phyloP scores from a whole-genome alignment of 2,113 vertebrate genomes.

The Oryctolagus cuniculus region mOryCun1.1 NC_091432.1:44166501-44167000 shows the following conservation, averaged over 20 bases:
- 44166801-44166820: constrained; percentile 40
- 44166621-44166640: background rate
- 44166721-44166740: background rate
- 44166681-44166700: background rate
- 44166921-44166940: background rate
- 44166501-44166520: constrained; percentile 4
- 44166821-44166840: background rate
- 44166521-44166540: constrained; percentile 9
- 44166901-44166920: background rate
- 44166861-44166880: background rate
- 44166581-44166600: background rate
- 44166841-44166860: background rate
- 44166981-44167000: background rate
- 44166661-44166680: constrained; percentile 25
- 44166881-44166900: background rate
- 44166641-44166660: constrained; percentile 35
- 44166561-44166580: background rate
- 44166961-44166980: background rate
- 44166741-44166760: background rate
- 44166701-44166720: background rate
- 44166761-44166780: constrained; percentile 15
- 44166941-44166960: constrained; percentile 4
- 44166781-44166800: background rate
- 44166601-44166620: background rate
- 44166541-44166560: background rate